Evolutionary conservation across 30 jellyfish, hydroid and myxozoan species (phyloP).

Genomic region (Pelagia noctiluca): DNA sequence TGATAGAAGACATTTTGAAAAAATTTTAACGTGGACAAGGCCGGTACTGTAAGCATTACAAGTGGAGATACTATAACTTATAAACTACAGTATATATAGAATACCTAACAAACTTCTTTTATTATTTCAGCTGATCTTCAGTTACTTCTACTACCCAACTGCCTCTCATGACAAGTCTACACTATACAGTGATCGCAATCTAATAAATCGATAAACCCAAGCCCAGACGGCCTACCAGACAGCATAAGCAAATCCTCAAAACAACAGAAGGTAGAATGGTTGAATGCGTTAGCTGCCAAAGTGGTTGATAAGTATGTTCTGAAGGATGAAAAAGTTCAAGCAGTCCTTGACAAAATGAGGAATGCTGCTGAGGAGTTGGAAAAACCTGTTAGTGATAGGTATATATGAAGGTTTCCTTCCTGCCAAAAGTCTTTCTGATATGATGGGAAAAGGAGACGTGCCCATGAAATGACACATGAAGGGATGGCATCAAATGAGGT

Average conservation of each 20-base stretch:
- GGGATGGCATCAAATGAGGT: background rate
- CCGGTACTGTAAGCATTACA: too few relatives aligned
- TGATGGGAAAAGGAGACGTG: slow-evolving; percentile 8
- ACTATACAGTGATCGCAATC: too few relatives aligned
- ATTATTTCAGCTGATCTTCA: background rate
- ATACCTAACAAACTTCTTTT: too few relatives aligned
- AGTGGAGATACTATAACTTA: too few relatives aligned
- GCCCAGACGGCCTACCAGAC: slow-evolving; percentile 20
- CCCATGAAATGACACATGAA: background rate
- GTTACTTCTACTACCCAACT: too few relatives aligned
- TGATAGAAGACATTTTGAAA: too few relatives aligned
- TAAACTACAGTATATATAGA: too few relatives aligned
- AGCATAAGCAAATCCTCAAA: background rate
- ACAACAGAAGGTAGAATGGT: slow-evolving; percentile 16
- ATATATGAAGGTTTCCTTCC: background rate
- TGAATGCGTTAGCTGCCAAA: slow-evolving; percentile 31
- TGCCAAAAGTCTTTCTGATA: background rate
- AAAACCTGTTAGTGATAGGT: background rate
- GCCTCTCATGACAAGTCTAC: too few relatives aligned
- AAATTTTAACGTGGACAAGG: too few relatives aligned
- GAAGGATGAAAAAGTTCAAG: background rate
- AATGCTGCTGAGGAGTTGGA: background rate
- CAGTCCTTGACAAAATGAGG: too few relatives aligned
- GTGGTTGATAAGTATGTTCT: slow-evolving; percentile 27
- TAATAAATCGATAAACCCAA: background rate